Conservation (phyloP, 2,797 vertebrate genomes). For the Enteromius radiatus region DNA sequence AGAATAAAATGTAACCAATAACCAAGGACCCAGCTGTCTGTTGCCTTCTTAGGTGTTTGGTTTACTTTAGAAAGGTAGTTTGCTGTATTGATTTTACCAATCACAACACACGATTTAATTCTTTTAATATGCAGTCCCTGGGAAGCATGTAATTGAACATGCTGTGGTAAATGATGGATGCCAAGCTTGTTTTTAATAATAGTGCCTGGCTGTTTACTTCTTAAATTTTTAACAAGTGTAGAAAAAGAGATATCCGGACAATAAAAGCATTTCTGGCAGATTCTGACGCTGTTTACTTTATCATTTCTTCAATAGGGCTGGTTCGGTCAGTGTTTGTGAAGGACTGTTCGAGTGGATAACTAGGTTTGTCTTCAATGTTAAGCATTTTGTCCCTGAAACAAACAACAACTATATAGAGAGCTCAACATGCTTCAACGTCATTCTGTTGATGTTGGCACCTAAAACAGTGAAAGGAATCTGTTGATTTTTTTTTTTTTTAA, state of each 20-base stretch:
- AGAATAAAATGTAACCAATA: constrained; percentile 91
- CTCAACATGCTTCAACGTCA: neutral
- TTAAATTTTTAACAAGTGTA: neutral
- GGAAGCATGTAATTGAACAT: neutral
- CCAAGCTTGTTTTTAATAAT: neutral
- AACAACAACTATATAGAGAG: neutral
- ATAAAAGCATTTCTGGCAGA: no score
- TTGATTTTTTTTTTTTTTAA: neutral
- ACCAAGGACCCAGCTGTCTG: constrained; percentile 60
- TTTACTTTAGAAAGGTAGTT: neutral
- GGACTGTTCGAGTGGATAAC: neutral
- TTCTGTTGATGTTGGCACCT: neutral
- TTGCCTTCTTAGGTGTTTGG: neutral
- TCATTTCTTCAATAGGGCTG: neutral
- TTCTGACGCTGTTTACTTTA: no score
- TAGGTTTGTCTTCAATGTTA: neutral
- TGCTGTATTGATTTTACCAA: neutral
- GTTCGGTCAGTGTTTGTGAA: neutral
- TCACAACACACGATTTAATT: neutral
- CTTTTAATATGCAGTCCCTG: neutral
- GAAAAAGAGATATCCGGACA: no score
- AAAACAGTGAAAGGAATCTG: neutral
- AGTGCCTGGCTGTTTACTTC: neutral
- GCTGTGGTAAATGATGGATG: neutral
- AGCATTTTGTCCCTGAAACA: neutral